Base-by-base conservation (phyloP, 2,113 vertebrate genomes). In the Tragelaphus buxtoni region DNA sequence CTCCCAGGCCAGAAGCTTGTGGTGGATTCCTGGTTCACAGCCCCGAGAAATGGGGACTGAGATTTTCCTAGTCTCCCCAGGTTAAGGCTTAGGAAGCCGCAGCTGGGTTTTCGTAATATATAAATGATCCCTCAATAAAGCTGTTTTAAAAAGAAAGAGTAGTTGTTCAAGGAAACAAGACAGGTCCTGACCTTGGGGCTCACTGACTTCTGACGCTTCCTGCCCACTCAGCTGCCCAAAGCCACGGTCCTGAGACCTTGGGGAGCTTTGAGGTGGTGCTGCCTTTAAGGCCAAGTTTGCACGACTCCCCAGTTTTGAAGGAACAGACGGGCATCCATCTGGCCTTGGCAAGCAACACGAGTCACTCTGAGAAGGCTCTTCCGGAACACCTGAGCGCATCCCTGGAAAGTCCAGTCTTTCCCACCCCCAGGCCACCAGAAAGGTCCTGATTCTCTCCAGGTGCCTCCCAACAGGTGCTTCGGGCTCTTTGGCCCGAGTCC, bases 11-110 rank as follows among this genome's bases (percentile, higher is more conserved):
- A 16, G 16, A 11, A 76, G 53, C 63, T 83, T 22, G 22, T 39
- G 0, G 13, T n/a, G 7, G 42, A 7, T 30, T 30, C 47, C 35
- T 28, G 24, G 61, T 22, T 81, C 65, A 0, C 39, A 9, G 30
- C 39, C 47, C n/a, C 0, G 0, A 4, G 24, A 13, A 51, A 11
- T 2, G 7, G 9, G 56, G 51, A n/a, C 83, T 35, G 7, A 4
- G 9, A 13, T 13, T 35, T 26, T 17, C 89, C 47, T 12, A 2
- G 22, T 6, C 61, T 79, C 77, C 77, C 1, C 24, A 26, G 82
- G 88, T 0, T 5, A 17, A 35, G n/a, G 83, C 60, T 63, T 39
- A 61, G 91, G 77, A 28, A 89, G 53, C 10, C 22, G 79, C n/a
- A 7, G 56, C 89, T 83, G 79, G 35, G 5, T 18, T 83, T 83